Percentiles rank a stretch among this genome's conserved stretches.
phyloP scores from a whole-genome alignment of 2,113 vertebrate species.

The Apaloderma vittatum region DNA sequence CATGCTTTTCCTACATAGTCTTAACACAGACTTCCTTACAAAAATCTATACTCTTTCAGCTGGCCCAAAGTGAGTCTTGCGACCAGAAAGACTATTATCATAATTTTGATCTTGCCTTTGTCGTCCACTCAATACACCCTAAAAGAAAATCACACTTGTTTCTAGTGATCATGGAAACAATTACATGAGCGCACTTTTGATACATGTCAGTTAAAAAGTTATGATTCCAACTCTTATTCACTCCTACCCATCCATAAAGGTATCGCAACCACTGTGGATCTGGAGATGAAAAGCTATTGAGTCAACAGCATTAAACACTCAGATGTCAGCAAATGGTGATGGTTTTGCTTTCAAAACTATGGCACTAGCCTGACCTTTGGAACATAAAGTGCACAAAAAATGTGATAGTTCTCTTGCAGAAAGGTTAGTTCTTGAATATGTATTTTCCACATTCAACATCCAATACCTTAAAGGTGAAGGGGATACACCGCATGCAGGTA shows the following conservation, averaged over 20 bases:
- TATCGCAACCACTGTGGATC: fast-evolving
- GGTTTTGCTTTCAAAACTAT: background rate
- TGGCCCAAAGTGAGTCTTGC: background rate
- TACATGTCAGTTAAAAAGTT: background rate
- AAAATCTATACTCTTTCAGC: background rate
- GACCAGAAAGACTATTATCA: background rate
- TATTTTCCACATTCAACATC: background rate
- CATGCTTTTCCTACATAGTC: background rate
- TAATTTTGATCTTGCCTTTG: background rate
- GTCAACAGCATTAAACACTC: background rate
- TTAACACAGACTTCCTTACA: background rate
- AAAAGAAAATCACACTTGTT: background rate
- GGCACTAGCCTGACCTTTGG: background rate
- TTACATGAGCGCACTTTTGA: background rate
- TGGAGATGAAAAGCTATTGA: background rate
- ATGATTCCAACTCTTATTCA: background rate
- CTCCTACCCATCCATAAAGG: background rate
- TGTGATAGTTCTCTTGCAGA: fast-evolving
- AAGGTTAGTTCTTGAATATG: background rate
- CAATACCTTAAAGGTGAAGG: background rate
- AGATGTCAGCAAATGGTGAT: background rate
- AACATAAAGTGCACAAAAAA: background rate
- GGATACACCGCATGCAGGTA: background rate
- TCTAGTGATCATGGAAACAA: background rate
- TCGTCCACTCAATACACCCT: background rate